Evolutionary conservation across 2,888 invertebrate genomes (phyloP), one percentile per base, ranked within the genome.

Genomic region (Machimus atricapillus): DNA sequence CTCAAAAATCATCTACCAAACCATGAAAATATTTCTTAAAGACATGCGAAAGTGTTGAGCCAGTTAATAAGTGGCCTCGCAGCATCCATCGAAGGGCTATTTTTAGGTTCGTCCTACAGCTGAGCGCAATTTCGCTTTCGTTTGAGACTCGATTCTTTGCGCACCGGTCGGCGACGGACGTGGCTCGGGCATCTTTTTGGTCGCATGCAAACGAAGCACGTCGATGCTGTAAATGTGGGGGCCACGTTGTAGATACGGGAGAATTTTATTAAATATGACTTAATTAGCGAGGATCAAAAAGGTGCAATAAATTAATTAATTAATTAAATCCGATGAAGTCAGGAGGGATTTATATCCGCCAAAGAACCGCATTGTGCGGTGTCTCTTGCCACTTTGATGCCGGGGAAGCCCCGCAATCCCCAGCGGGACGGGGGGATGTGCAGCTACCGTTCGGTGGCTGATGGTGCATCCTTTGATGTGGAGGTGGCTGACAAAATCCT

Each of bases 281-380:
- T 85, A 85, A 85, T 85, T 85, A 85, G 73, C 14, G 31, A 43
- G 74, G 85, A 85, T 74, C 85, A 74, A 85, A 82, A 85, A 85
- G 85, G 85, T 85, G 85, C 74, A 85, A 85, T 85, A 85, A 85
- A 85, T 85, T 85, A 85, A 85, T 85, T 83, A 83, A 83, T 83
- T 85, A 85, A 82, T 82, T 58, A 82, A 82, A 82, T 58, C 37
- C 6, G 46, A 73, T 85, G 74, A 85, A 31, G 43, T 85, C 85
- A 43, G 46, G 43, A 74, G 85, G 85, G 37, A 74, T 74, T 85
- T 74, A 56, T 58, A 85, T 46, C n/a, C 19, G 31, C 52, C 37
- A 7, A 82, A 82, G 31, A 27, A 27, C 66, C 66, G 66, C 66
- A 66, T 7, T 66, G 66, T 66, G 58, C 66, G 8, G 12, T 56